These are phyloP conservation scores for Smittia aterrima DNA, from an alignment of 2,888 invertebrate genomes.

Conservation along the genomic window DNA sequence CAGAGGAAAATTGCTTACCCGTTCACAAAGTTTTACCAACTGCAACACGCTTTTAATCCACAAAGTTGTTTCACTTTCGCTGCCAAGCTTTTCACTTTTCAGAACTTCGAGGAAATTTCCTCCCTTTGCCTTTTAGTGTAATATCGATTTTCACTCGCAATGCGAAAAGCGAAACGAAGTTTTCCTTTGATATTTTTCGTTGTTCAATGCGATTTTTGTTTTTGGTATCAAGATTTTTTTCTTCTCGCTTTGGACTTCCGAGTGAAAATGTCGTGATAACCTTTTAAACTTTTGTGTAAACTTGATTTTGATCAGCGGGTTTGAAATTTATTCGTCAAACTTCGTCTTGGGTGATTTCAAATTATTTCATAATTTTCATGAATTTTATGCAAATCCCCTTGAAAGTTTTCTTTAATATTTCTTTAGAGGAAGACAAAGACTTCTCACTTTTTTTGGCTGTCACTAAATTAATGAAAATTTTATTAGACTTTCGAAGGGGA, in stretches of 20 bases:
- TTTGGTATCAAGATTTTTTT: too few relatives aligned
- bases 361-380: too few relatives aligned
- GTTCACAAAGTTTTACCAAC: not conserved
- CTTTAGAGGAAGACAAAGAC: too few relatives aligned
- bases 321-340: too few relatives aligned
- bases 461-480: conserved; percentile 6
- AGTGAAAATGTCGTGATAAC: too few relatives aligned
- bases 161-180: not conserved
- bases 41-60: not conserved
- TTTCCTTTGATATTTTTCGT: not conserved
- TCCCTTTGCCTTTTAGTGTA: not conserved
- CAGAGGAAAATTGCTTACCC: not conserved
- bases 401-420: too few relatives aligned
- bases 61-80: not conserved
- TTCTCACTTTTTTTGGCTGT: not conserved
- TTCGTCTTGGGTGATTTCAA: too few relatives aligned
- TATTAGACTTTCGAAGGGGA: not conserved
- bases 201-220: not conserved
- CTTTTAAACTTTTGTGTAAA: too few relatives aligned
- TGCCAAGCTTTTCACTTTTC: not conserved
- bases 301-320: too few relatives aligned
- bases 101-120: not conserved
- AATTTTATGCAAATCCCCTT: too few relatives aligned
- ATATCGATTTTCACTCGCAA: conserved; percentile 28
- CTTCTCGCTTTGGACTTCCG: too few relatives aligned